phyloP scores from a whole-genome alignment of 35 echinoderm and acorn worm genomes.

The Lytechinus pictus region DNA sequence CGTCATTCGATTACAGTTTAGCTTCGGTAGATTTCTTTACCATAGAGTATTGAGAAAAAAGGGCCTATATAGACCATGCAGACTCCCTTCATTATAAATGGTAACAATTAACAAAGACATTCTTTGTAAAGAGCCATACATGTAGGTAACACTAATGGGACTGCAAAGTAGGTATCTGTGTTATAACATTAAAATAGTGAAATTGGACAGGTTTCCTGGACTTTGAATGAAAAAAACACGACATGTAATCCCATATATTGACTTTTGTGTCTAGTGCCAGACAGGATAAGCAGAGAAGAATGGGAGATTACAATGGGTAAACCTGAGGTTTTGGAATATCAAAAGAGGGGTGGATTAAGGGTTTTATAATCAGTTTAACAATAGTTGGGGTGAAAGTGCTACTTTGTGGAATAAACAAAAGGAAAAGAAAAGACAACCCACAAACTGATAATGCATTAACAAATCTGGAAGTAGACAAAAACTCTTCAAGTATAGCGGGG shows the following conservation, averaged over 20 bases:
- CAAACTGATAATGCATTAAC: too few relatives aligned
- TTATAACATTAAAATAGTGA: background rate
- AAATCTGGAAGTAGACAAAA: background rate
- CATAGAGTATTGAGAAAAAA: too few relatives aligned
- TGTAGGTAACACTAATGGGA: too few relatives aligned
- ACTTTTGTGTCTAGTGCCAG: background rate
- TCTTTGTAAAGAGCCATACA: too few relatives aligned
- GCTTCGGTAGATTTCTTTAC: too few relatives aligned
- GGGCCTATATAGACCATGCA: too few relatives aligned
- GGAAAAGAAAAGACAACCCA: background rate
- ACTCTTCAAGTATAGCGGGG: background rate
- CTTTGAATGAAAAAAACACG: background rate
- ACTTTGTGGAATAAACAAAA: background rate
- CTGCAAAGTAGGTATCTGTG: too few relatives aligned
- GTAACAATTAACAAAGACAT: too few relatives aligned
- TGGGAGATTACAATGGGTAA: background rate
- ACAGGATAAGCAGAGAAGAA: background rate
- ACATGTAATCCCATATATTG: background rate
- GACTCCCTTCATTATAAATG: too few relatives aligned
- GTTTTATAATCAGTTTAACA: background rate
- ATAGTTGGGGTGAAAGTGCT: background rate
- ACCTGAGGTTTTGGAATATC: background rate
- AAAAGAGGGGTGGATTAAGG: conserved; percentile 10
- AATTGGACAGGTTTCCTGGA: background rate
- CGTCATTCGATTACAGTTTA: too few relatives aligned